Conservation (phyloP, 2,888 invertebrate species). For the Conomelus anceps region DNA sequence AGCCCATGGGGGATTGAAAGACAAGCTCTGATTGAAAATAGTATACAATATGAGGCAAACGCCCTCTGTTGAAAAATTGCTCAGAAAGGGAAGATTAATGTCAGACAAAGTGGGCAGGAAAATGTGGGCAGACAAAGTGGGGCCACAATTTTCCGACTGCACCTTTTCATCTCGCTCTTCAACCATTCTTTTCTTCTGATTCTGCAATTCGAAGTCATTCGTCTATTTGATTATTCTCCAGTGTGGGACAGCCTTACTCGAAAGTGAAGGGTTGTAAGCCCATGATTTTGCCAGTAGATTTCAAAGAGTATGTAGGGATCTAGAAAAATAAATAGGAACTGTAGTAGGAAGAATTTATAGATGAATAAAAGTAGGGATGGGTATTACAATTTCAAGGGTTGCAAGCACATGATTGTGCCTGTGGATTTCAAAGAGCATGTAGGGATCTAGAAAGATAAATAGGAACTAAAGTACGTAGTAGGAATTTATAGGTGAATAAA, state of each 20-base stretch:
- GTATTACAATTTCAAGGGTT: too few relatives aligned
- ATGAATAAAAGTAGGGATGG: too few relatives aligned
- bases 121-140: not conserved
- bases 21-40: not conserved
- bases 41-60: not conserved
- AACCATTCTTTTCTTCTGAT: not conserved
- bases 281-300: too few relatives aligned
- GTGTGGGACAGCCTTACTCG: too few relatives aligned
- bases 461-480: too few relatives aligned
- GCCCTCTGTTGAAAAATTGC: not conserved
- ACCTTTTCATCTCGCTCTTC: not conserved
- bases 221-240: not conserved
- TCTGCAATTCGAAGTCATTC: not conserved
- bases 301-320: too few relatives aligned
- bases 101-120: not conserved
- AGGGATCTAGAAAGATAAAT: not conserved
- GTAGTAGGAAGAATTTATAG: too few relatives aligned
- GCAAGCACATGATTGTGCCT: too few relatives aligned
- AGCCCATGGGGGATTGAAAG: not conserved
- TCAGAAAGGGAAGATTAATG: not conserved
- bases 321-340: too few relatives aligned
- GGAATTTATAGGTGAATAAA: too few relatives aligned
- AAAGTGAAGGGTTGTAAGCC: too few relatives aligned
- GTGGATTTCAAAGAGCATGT: not conserved
- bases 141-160: not conserved